Base-by-base conservation (phyloP, 2,113 vertebrate genomes). In the Tursiops truncatus region DNA sequence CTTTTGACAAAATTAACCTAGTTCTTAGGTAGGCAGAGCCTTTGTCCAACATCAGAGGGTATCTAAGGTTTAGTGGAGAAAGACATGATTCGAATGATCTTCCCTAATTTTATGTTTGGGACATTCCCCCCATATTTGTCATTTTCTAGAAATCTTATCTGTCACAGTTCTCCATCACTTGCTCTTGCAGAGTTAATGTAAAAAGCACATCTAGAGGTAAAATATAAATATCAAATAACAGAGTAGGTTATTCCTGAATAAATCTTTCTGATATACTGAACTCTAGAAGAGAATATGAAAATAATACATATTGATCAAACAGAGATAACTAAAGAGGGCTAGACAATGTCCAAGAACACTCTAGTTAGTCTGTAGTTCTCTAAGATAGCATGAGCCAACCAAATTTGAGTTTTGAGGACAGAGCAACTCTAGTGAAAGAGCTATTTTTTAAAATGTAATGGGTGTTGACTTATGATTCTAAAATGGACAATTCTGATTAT, bases 1-100 rank as follows among this genome's bases (percentile, higher is more conserved):
- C 20, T 93, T 89, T 60, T 85, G 38, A 91, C 67, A 85, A 84
- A 93, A 93, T 41, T 73, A 88, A 60, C 17, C 70, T 74, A 44
- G 2, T 25, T 76, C 12, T 53, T 84, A 60, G 3, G 31, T 36
- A 83, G 74, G 84, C 18, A 83, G 25, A 67, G 12, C 1, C 18
- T 84, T 92, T 63, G 14, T 38, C 28, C 41, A 94, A 82, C 8
- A 94, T 20, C n/a, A 82, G 23, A 81, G 20, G 31, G 18, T 70
- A 68, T 47, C 33, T 58, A 82, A 87, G 33, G 2, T 11, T 89
- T 62, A 18, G 25, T 77, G 20, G 50, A 44, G 12, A 94, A 65
- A 88, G 56, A 58, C 0, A 41, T 65, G 21, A 56, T 17, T 2
- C n/a, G 9, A 31, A 60, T 41, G 47, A n/a, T 89, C 36, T 67